Conservation (phyloP, 1,140 invertebrate species). For the Euglossa dilemma region DNA sequence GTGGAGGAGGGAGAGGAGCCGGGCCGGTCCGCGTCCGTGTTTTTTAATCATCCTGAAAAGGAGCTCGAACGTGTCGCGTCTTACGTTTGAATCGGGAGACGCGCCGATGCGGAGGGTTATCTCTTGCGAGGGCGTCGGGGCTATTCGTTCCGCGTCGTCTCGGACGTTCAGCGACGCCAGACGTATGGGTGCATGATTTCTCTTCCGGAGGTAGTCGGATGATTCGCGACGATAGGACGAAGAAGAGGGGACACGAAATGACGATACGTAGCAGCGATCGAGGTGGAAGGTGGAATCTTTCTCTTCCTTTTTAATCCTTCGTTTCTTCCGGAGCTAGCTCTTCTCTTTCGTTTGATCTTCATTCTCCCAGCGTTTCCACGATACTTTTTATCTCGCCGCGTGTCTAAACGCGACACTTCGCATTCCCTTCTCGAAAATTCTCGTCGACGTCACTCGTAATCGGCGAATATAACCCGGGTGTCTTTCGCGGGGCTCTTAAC, state of each 20-base stretch:
- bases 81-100: conserved; percentile 31
- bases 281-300: neutral
- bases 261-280: neutral
- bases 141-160: neutral
- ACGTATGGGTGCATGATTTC: neutral
- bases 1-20: neutral
- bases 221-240: neutral
- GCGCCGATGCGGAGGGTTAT: conserved; percentile 18
- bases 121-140: neutral
- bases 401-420: too few relatives aligned
- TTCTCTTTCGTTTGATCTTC: too few relatives aligned
- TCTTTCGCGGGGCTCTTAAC: too few relatives aligned
- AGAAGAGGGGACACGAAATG: neutral
- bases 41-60: conserved; percentile 61
- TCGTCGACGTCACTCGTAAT: too few relatives aligned
- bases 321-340: neutral
- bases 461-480: too few relatives aligned
- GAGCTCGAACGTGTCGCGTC: conserved; percentile 23
- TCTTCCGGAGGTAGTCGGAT: neutral
- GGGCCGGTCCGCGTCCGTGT: conserved; percentile 15
- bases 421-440: too few relatives aligned
- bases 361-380: too few relatives aligned
- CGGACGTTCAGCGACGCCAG: neutral
- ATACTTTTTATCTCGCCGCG: too few relatives aligned
- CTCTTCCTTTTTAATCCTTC: neutral